phyloP scores from a whole-genome alignment of 2,113 vertebrate species.

The Sander lucioperca region DNA sequence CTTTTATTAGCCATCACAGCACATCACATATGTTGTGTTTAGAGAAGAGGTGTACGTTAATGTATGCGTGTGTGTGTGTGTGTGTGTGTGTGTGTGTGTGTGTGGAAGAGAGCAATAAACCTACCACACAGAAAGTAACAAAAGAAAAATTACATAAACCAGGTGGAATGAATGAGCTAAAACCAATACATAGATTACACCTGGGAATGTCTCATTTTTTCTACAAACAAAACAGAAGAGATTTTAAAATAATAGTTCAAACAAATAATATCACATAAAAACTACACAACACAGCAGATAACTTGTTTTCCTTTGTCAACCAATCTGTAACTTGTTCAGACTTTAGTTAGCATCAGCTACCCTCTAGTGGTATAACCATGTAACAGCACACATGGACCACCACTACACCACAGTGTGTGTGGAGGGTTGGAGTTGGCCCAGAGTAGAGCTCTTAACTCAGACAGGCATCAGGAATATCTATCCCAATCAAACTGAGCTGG shows the following conservation, averaged over 20 bases:
- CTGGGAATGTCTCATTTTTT: background rate
- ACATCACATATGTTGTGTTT: background rate
- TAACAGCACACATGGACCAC: conserved; percentile 2
- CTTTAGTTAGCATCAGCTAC: conserved; percentile 32
- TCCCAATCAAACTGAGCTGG: background rate
- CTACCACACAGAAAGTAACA: background rate
- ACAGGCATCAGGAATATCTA: background rate
- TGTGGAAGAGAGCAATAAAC: background rate
- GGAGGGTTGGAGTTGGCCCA: background rate
- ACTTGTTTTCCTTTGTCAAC: background rate
- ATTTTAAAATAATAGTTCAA: background rate
- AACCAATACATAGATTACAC: background rate
- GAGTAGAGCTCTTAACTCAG: background rate
- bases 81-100: background rate
- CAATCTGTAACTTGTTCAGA: background rate
- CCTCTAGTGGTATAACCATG: conserved; percentile 57
- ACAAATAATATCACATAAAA: background rate
- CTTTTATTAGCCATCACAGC: background rate
- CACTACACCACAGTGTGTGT: background rate
- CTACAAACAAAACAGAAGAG: background rate
- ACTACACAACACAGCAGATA: background rate
- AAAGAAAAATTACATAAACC: background rate
- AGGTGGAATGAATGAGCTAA: background rate
- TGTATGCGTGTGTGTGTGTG: background rate
- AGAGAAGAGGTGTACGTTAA: background rate